Percentiles rank a stretch among this genome's conserved stretches.
phyloP scores from a whole-genome alignment of 2,113 vertebrate genomes.

The Vicugna pacos region DNA sequence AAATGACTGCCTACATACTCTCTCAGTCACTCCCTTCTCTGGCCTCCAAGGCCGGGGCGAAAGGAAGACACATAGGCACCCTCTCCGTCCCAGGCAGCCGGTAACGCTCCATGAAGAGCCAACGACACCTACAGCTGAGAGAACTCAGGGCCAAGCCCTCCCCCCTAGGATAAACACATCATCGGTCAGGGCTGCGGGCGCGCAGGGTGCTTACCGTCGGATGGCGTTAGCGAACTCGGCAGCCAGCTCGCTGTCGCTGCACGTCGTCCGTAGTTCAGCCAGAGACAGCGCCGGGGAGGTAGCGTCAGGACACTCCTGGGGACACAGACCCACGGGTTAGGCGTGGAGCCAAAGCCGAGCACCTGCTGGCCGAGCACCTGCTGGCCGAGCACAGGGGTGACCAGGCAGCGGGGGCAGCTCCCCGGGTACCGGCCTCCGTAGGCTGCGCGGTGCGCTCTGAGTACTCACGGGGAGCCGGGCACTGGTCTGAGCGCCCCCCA shows the following conservation, averaged over 20 bases:
- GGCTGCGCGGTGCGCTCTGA: fast-evolving
- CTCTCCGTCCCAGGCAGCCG: background rate
- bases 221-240: slow-evolving; percentile 90
- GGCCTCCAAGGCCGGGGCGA: background rate
- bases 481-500: background rate
- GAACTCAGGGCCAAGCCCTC: background rate
- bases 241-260: slow-evolving; percentile 89
- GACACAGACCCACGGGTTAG: slow-evolving; percentile 44
- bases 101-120: background rate
- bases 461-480: background rate
- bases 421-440: no score
- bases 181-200: fast-evolving
- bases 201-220: slow-evolving; percentile 86
- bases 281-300: slow-evolving; percentile 82
- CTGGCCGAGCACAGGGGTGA: background rate
- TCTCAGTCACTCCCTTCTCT: background rate
- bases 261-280: slow-evolving; percentile 86
- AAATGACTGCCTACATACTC: background rate
- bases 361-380: fast-evolving
- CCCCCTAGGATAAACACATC: background rate
- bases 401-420: background rate
- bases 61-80: fast-evolving
- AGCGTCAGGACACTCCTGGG: slow-evolving; percentile 89
- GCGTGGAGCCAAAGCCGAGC: background rate
- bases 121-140: fast-evolving